Base-by-base conservation (phyloP, 2,888 invertebrate species). In the Erebia palarica region DNA sequence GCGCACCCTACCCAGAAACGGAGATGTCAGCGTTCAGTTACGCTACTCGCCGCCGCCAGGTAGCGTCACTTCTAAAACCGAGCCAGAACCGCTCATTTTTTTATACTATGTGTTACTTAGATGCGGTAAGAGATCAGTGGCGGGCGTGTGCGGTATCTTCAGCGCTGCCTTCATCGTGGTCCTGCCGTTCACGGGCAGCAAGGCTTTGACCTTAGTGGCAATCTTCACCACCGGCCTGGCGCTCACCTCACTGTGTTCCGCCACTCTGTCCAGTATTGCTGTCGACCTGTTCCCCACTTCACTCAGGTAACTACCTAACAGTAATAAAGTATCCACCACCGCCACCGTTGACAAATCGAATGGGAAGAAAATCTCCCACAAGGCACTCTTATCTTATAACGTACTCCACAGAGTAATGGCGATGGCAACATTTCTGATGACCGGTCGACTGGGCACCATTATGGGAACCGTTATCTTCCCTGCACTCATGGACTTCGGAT, bases 391-490 rank as follows among this genome's bases (percentile, higher is more conserved):
- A 36, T 36, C 36, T 36, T 36, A 7, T 36, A 36, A 7, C 7
- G 36, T 8, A 13, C 16, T 16, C 87, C 89, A 1, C 82, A 96
- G 96, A 82, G 96, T 96, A 1, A 95, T 96, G 95, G 95, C 96
- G 0, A 94, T 97, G 77, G 95, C 96, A 0, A 90, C 95, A 5
- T 95, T 95, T 51, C 94, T 96, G 92, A 96, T 96, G 96, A 91
- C 92, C 65, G 96, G 96, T 1, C 92, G 96, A 55, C 79, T 95
- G 14, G 96, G 96, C 8, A 96, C 96, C 8, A 94, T 96, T 57
- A 85, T 94, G 3, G 97, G 96, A 5, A 96, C 96, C 76, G 86
- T 96, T 61, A 81, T 95, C 3, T 97, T 97, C 80, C 96, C 97
- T 0, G 89, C 95, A 36, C 92, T 97, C 64, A 90, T 97, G 59